Evolutionary conservation across 2,113 vertebrate genomes (phyloP).

Genomic region (Clupea harengus): DNA sequence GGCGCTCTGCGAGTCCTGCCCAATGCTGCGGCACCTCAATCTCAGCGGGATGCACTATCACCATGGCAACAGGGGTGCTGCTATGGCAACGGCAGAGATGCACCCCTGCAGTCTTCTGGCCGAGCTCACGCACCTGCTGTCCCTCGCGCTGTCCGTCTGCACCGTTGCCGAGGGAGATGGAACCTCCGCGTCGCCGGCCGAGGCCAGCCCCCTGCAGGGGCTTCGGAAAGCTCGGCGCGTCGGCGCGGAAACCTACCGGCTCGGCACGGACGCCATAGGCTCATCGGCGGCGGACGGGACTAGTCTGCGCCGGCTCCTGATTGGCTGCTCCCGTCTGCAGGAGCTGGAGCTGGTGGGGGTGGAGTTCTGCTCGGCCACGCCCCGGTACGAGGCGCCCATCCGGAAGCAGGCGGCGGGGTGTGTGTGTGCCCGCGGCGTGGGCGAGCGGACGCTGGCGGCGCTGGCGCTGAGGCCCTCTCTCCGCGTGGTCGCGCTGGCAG

Average conservation of each 20-base stretch:
- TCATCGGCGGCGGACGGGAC: conserved; percentile 63
- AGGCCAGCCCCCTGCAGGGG: conserved; percentile 59
- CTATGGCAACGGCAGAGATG: conserved; percentile 55
- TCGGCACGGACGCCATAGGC: conserved; percentile 47
- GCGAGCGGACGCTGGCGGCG: conserved; percentile 83
- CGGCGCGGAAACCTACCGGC: conserved; percentile 73
- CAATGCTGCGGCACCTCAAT: conserved; percentile 84
- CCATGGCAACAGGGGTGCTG: conserved; percentile 62
- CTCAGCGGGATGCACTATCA: conserved; percentile 90
- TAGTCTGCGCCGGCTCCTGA: conserved; percentile 77
- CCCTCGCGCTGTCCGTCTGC: conserved; percentile 86
- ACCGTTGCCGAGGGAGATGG: conserved; percentile 72
- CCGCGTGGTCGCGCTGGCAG: conserved; percentile 84
- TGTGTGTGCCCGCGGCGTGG: conserved; percentile 76
- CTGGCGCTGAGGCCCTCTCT: conserved; percentile 79
- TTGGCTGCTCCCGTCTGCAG: conserved; percentile 76
- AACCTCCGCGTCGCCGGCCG: neutral
- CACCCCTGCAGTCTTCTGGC: conserved; percentile 87
- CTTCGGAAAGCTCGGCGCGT: conserved; percentile 85
- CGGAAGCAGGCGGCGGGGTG: conserved; percentile 88
- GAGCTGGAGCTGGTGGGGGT: conserved; percentile 88
- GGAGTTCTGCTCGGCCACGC: conserved; percentile 89
- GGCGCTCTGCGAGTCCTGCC: conserved; percentile 76
- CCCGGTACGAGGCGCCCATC: conserved; percentile 87
- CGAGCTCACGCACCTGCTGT: conserved; percentile 75